Percentiles rank a stretch among this genome's conserved stretches.
phyloP scores from a whole-genome alignment of 2,888 invertebrate genomes.

The Anaspis maculata region DNA sequence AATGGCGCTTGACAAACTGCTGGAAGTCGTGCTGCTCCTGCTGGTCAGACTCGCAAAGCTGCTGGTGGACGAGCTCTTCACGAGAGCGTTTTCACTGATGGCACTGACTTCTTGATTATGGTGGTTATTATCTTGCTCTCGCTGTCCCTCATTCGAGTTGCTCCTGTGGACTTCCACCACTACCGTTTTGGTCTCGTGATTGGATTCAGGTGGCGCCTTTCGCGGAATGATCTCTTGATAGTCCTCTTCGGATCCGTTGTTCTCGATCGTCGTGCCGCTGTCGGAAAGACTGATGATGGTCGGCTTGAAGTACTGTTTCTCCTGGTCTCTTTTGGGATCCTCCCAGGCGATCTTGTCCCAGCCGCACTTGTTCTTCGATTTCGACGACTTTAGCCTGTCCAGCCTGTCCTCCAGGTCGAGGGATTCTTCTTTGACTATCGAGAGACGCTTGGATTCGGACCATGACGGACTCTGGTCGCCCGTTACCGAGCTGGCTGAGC shows the following conservation, averaged over 20 bases:
- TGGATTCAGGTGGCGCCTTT: slow-evolving; percentile 41
- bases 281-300: slow-evolving; percentile 67
- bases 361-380: no score
- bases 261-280: slow-evolving; percentile 63
- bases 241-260: slow-evolving; percentile 39
- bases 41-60: slow-evolving; percentile 37
- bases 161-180: slow-evolving; percentile 69
- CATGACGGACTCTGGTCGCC: slow-evolving; percentile 65
- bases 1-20: slow-evolving; percentile 60
- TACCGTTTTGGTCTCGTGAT: slow-evolving; percentile 55
- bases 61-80: slow-evolving; percentile 37
- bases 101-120: no score
- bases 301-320: slow-evolving; percentile 52
- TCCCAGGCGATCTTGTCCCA: slow-evolving; percentile 48
- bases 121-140: no score
- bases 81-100: slow-evolving; percentile 27
- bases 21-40: slow-evolving; percentile 36
- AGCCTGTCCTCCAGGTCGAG: slow-evolving; percentile 52
- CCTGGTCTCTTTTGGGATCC: slow-evolving; percentile 48
- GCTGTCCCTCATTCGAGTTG: slow-evolving; percentile 32
- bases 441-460: slow-evolving; percentile 57
- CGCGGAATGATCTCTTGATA: slow-evolving; percentile 25
- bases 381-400: slow-evolving; percentile 25
- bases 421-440: slow-evolving; percentile 66
- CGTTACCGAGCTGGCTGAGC: slow-evolving; percentile 74